These are phyloP conservation scores for Sigmodon hispidus DNA, from an alignment of 2,113 vertebrate species.

Conservation along the genomic window DNA sequence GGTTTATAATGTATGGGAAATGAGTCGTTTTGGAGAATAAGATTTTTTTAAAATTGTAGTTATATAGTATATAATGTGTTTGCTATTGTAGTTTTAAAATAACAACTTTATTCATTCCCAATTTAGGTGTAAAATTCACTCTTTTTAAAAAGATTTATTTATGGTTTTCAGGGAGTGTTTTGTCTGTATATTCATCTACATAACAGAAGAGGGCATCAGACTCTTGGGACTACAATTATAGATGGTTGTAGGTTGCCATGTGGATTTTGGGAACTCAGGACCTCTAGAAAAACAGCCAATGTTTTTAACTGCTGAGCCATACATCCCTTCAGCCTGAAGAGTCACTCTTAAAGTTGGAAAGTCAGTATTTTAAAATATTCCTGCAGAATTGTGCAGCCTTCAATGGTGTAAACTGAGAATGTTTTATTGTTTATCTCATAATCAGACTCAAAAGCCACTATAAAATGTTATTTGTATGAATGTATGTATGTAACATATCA, in stretches of 20 bases:
- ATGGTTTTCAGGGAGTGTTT: too few relatives aligned
- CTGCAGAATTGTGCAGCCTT: background rate
- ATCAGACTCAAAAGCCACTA: background rate
- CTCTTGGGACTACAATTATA: background rate
- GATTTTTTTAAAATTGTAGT: slow-evolving; percentile 24
- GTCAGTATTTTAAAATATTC: background rate
- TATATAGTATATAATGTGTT: background rate
- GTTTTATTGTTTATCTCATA: background rate
- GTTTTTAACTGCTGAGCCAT: background rate
- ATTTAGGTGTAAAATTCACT: background rate
- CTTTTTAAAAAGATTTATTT: background rate
- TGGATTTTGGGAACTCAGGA: background rate
- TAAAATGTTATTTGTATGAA: background rate
- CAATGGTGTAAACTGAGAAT: background rate
- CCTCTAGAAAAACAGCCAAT: background rate
- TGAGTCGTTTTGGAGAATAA: background rate
- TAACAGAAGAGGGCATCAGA: background rate
- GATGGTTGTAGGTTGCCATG: background rate
- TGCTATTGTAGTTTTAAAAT: slow-evolving; percentile 39
- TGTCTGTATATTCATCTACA: background rate
- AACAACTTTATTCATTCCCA: background rate
- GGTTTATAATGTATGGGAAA: background rate
- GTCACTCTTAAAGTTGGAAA: background rate
- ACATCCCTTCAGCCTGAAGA: background rate
- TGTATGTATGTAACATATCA: too few relatives aligned